Percentiles rank a stretch among this genome's conserved stretches.
phyloP scores from a whole-genome alignment of 2,888 invertebrate species.

The Trichogramma dendrolimi region DNA sequence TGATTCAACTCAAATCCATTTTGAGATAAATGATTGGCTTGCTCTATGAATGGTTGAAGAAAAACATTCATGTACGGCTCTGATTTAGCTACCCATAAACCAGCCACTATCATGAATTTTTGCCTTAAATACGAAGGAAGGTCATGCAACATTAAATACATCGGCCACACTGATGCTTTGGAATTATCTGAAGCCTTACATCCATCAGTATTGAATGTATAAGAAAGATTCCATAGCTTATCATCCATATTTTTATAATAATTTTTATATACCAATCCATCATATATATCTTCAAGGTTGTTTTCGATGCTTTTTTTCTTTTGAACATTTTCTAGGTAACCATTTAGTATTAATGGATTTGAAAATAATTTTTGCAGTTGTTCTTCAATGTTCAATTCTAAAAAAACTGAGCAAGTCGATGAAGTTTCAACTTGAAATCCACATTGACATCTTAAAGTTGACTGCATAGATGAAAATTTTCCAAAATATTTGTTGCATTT shows the following conservation, averaged over 20 bases:
- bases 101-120: conserved; percentile 25
- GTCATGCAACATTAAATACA: conserved; percentile 24
- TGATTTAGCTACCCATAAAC: conserved; percentile 24
- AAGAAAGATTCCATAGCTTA: background rate
- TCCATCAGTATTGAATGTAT: conserved; percentile 9
- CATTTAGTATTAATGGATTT: background rate
- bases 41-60: conserved; percentile 23
- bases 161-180: conserved; percentile 1
- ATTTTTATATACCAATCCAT: background rate
- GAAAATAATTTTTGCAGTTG: conserved; percentile 1
- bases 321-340: too few species aligned
- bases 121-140: conserved; percentile 25
- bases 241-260: too few species aligned
- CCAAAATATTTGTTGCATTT: conserved; percentile 5
- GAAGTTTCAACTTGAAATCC: background rate
- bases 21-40: conserved; percentile 22
- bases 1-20: conserved; percentile 17
- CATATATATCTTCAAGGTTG: conserved; percentile 11
- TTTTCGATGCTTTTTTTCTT: too few species aligned
- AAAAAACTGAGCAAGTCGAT: background rate
- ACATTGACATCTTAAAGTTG: background rate
- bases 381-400: background rate
- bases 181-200: background rate
- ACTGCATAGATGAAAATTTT: background rate
- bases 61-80: conserved; percentile 28